Percentiles rank a stretch among this genome's conserved stretches.
phyloP scores from a whole-genome alignment of 2,888 invertebrate species.

The Drosophila anceps region DNA sequence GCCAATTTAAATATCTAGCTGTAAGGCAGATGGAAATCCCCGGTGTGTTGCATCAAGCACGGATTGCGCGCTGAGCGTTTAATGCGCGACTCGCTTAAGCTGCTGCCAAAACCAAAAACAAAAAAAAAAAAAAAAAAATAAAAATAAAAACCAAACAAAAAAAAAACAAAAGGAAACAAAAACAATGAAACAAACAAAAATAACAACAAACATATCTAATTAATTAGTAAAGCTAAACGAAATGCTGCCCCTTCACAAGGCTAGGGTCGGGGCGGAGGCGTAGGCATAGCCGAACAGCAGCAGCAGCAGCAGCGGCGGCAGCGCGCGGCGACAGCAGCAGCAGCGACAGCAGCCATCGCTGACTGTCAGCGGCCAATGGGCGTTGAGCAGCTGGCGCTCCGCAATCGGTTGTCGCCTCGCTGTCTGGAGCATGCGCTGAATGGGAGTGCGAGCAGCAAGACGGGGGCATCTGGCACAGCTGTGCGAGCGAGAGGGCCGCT shows the following conservation, averaged over 20 bases:
- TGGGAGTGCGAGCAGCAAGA: constrained; percentile 24
- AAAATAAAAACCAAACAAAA: neutral
- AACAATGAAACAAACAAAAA: neutral
- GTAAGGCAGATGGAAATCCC: constrained; percentile 22
- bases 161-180: neutral
- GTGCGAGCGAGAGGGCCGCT: constrained; percentile 33
- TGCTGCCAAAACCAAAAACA: constrained; percentile 7
- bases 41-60: constrained; percentile 19
- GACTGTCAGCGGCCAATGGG: constrained; percentile 56
- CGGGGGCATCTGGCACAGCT: constrained; percentile 3
- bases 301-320: neutral
- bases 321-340: neutral
- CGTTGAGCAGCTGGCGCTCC: constrained; percentile 31
- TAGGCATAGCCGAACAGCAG: neutral
- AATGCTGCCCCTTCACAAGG: constrained; percentile 5
- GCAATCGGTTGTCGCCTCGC: constrained; percentile 27
- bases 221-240: constrained; percentile 39
- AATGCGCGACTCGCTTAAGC: constrained; percentile 42
- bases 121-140: neutral
- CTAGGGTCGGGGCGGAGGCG: neutral
- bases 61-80: constrained; percentile 35
- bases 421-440: constrained; percentile 69
- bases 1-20: constrained; percentile 12
- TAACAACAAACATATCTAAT: constrained; percentile 26
- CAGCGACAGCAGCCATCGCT: constrained; percentile 23